These are phyloP conservation scores for Bombus waltoni DNA, from an alignment of 1,140 invertebrate genomes.

Conservation along the genomic window DNA sequence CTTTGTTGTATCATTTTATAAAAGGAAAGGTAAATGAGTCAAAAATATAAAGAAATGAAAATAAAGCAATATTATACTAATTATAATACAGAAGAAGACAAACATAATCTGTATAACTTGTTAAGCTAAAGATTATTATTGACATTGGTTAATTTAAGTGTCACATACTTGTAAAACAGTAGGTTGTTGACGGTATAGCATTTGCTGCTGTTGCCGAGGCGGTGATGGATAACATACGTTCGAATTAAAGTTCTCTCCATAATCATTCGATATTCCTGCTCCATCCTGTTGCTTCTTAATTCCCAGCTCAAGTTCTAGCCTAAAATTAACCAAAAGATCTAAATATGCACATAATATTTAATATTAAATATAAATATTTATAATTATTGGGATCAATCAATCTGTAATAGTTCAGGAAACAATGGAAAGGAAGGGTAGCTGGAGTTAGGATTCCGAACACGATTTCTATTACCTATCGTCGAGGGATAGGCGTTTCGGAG, in stretches of 20 bases:
- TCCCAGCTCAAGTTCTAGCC: slow-evolving; percentile 79
- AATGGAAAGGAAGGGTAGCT: slow-evolving; percentile 16
- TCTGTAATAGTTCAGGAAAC: neutral
- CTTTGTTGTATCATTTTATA: neutral
- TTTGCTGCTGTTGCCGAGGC: slow-evolving; percentile 65
- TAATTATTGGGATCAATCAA: neutral
- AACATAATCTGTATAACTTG: neutral
- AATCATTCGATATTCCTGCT: slow-evolving; percentile 39
- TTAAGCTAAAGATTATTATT: neutral
- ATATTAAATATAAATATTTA: neutral
- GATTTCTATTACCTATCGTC: slow-evolving; percentile 76
- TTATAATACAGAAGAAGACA: neutral
- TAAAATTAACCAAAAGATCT: slow-evolving; percentile 42
- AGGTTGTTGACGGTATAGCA: slow-evolving; percentile 74
- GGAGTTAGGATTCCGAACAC: neutral
- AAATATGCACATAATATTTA: slow-evolving; percentile 14
- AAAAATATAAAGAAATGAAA: neutral
- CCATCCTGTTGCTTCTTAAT: slow-evolving; percentile 77
- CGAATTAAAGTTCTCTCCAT: slow-evolving; percentile 54
- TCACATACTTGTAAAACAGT: slow-evolving; percentile 77
- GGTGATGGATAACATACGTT: slow-evolving; percentile 65
- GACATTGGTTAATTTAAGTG: neutral
- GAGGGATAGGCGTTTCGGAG: slow-evolving; percentile 80
- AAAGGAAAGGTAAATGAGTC: neutral
- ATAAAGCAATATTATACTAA: neutral